Conservation (phyloP, 2,113 vertebrate species). For the Pleuronectes platessa region DNA sequence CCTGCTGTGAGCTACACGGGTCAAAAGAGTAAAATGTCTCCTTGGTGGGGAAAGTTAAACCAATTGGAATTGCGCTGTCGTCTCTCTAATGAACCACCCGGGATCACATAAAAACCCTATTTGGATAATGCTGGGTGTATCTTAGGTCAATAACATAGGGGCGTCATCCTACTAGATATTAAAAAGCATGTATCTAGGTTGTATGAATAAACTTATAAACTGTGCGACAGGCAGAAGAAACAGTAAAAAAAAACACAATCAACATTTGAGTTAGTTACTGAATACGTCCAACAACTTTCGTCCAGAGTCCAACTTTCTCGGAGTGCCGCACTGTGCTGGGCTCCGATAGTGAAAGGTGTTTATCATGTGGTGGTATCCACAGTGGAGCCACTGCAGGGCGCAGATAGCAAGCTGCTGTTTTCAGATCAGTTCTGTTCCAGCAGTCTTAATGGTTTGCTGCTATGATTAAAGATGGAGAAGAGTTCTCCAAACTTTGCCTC, state of each 20-base stretch:
- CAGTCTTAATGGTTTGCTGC: slow-evolving; percentile 68
- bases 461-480: slow-evolving; percentile 70
- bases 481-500: slow-evolving; percentile 61
- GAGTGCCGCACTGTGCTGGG: slow-evolving; percentile 48
- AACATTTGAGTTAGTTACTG: slow-evolving; percentile 28
- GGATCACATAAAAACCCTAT: neutral
- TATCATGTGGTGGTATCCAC: slow-evolving; percentile 77
- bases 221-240: neutral
- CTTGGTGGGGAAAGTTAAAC: slow-evolving; percentile 33
- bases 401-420: slow-evolving; percentile 75
- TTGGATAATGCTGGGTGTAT: neutral
- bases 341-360: slow-evolving; percentile 76
- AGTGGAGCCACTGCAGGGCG: slow-evolving; percentile 75
- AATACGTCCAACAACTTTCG: slow-evolving; percentile 53
- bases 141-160: neutral
- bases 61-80: slow-evolving; percentile 43
- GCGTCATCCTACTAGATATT: neutral
- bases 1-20: slow-evolving; percentile 64
- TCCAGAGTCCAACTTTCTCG: slow-evolving; percentile 65
- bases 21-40: slow-evolving; percentile 50
- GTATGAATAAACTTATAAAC: neutral
- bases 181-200: neutral
- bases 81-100: slow-evolving; percentile 22
- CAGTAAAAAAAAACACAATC: neutral
- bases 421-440: slow-evolving; percentile 75